Evolutionary conservation across 1,140 invertebrate genomes (phyloP), one percentile per base, ranked within the genome.

Genomic region (Agrilus planipennis): DNA sequence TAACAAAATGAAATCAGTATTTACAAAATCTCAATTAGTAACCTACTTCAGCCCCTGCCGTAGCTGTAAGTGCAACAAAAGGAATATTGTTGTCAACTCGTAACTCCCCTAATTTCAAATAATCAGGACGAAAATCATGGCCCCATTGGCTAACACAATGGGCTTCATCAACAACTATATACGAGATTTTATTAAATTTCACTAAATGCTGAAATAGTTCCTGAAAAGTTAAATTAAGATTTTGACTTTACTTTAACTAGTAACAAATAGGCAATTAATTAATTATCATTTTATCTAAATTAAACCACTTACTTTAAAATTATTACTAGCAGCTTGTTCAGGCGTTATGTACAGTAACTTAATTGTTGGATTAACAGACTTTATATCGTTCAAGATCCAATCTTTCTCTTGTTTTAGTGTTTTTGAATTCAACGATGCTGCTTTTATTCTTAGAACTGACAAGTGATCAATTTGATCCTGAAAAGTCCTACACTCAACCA

Each of bases 101-200:
- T 7, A 95, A 60, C 12, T 72, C 52, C 6, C 84, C 87, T 2
- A 98, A 63, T 63, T 84, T 90, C 3, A 95, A 70, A 63, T 97
- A 98, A 63, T 96, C 88, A 1, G 88, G 88, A 18, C 93, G 69
- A 62, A 98, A 98, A 64, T 97, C 92, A 65, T 98, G 93, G 1
- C 93, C 93, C 92, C 92, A 98, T 53, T 96, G 84, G 56, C 88
- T 93, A 0, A 97, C 90, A 70, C 93, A 98, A 63, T 98, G 93
- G 9, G 91, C 93, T 71, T 98, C 94, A 69, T 98, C 94, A 10
- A 98, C 84, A 21, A 92, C 80, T 50, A 96, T 73, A 55, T 85
- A 80, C 4, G 78, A 77, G 2, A 91, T 60, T 47, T 79, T 76
- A 44, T 77, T 72, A 51, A 70, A 70, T 51, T 76, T 79, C 16